These are phyloP conservation scores for Adrianichthys oophorus DNA, from an alignment of 2,797 vertebrate species.

Conservation along the genomic window DNA sequence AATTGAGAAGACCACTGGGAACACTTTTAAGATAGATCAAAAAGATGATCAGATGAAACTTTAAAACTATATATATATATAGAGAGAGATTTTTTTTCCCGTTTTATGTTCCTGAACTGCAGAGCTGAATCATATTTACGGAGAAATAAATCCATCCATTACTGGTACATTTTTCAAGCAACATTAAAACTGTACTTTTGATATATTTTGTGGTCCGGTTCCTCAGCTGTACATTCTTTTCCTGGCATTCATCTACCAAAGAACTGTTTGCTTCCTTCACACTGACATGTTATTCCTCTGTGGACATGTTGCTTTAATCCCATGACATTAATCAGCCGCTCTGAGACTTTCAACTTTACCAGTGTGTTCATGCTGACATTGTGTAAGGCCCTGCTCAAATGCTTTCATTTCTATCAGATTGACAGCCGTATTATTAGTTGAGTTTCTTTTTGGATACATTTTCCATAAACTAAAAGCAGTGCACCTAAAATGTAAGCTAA, in stretches of 20 bases:
- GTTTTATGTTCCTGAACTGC: no score
- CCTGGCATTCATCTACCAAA: constrained; percentile 15
- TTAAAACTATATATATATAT: no score
- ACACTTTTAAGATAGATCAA: no score
- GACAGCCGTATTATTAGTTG: no score
- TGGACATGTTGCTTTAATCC: constrained; percentile 52
- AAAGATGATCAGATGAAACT: no score
- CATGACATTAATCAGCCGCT: constrained; percentile 56
- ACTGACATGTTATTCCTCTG: constrained; percentile 39
- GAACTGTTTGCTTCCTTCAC: constrained; percentile 15
- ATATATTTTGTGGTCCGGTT: constrained; percentile 5
- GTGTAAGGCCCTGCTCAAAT: constrained; percentile 46
- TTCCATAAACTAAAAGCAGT: no score
- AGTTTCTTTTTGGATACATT: no score
- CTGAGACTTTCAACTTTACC: constrained; percentile 36
- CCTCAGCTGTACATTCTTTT: constrained; percentile 33
- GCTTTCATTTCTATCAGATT: background rate
- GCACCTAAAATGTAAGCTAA: no score
- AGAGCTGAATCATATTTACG: no score
- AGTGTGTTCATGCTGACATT: constrained; percentile 22
- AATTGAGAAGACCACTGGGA: no score
- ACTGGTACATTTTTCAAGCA: constrained; percentile 14
- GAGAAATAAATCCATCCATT: background rate
- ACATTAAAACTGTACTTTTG: background rate
- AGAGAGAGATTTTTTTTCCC: no score